Base-by-base conservation (phyloP, 2,888 invertebrate species). In the Serrognathus titanus region DNA sequence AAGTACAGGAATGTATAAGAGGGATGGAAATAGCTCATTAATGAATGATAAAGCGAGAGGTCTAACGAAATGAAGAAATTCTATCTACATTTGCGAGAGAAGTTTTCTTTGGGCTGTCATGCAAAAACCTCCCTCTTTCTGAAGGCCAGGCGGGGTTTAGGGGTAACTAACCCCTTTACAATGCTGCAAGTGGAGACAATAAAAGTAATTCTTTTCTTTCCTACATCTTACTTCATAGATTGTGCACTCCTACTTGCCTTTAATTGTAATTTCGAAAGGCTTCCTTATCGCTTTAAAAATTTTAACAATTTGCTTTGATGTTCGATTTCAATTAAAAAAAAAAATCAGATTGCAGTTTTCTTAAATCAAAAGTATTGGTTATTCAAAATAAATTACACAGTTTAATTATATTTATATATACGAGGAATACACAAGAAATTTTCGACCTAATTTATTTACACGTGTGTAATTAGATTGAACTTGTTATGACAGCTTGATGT, bases 31-130 rank as follows among this genome's bases (percentile, higher is more conserved):
- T 61, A 66, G 64, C 60, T 65, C 66, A 66, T 66, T 66, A 66
- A 55, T 37, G 43, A 13, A 20, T 58, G 71, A 64, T 67, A 69
- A 71, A 75, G 69, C 67, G 72, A 73, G 78, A 78, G 72, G 74
- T 75, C 75, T 73, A 78, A 72, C 78, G 79, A 81, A 82, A 82
- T 82, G 81, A 82, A 81, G 82, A 82, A 81, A 82, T 82, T 82
- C 81, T 81, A 82, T 81, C 81, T 81, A 81, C 80, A 80, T 81
- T 80, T 81, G 79, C 81, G 78, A 78, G 72, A 68, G 71, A 71
- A 73, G 72, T 74, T 74, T 74, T 74, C 73, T 74, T 73, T 72
- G 71, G 72, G 71, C 71, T 71, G 75, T 74, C 74, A 74, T 74
- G 73, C 74, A 74, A 73, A 74, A 73, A 73, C 72, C 71, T 71